Evolutionary conservation across 2,888 invertebrate species (phyloP).

Genomic region (Artemia sp.): DNA sequence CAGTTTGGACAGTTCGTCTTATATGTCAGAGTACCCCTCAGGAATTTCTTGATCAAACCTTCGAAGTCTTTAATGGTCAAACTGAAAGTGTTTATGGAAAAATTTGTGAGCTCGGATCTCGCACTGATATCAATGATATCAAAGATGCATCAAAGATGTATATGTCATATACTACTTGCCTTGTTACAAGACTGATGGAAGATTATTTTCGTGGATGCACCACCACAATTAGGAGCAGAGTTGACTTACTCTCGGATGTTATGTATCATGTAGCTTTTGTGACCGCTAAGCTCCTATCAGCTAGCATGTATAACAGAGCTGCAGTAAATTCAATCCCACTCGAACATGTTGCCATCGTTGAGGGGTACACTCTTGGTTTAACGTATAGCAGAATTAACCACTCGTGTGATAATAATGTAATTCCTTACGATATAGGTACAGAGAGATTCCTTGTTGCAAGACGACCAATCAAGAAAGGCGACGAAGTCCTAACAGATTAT

Average conservation of each 20-base stretch:
- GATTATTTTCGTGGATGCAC: neutral
- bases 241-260: neutral
- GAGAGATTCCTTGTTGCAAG: slow-evolving; percentile 9
- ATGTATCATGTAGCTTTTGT: neutral
- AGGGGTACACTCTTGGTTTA: neutral
- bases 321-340: slow-evolving; percentile 6
- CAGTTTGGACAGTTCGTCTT: neutral
- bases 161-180: neutral
- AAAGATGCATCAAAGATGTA: neutral
- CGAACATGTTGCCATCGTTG: neutral
- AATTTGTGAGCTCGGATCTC: neutral
- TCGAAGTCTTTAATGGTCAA: neutral
- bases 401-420: neutral
- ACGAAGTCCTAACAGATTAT: neutral
- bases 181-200: neutral
- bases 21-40: neutral
- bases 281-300: neutral
- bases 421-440: neutral
- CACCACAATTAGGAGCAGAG: neutral
- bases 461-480: neutral
- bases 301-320: neutral
- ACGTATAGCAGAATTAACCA: neutral
- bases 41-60: neutral
- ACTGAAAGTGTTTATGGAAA: neutral
- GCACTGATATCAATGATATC: neutral